These are phyloP conservation scores for Sinopyrophorus schimmeli DNA, from an alignment of 2,888 invertebrate species.

Conservation along the genomic window DNA sequence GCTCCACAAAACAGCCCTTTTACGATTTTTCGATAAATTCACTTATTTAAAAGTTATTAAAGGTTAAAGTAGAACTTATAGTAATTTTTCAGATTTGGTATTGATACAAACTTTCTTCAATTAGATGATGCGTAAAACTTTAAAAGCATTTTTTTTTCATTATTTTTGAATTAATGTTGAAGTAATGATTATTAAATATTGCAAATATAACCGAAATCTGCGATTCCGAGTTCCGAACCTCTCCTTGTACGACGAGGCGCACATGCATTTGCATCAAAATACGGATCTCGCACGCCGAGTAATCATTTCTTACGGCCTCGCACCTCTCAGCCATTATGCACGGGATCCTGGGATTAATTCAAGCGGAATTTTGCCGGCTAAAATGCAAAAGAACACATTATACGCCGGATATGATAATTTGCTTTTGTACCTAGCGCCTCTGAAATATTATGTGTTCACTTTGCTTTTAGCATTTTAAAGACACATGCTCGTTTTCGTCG, in stretches of 20 bases:
- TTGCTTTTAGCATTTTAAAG: conserved; percentile 33
- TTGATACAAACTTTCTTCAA: too few species aligned
- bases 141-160: too few species aligned
- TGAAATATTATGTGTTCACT: conserved; percentile 34
- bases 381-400: conserved; percentile 45
- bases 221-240: too few species aligned
- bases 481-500: conserved; percentile 31
- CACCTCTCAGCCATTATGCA: conserved; percentile 41
- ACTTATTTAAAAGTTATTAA: too few species aligned
- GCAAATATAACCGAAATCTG: too few species aligned
- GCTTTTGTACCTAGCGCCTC: conserved; percentile 39
- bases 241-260: conserved; percentile 20
- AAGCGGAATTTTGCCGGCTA: conserved; percentile 39
- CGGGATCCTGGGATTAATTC: conserved; percentile 45
- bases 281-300: conserved; percentile 27
- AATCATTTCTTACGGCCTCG: conserved; percentile 41
- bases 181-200: too few species aligned
- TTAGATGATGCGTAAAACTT: too few species aligned
- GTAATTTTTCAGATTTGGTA: too few species aligned
- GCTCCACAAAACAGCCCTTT: too few species aligned
- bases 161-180: too few species aligned
- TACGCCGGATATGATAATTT: conserved; percentile 46
- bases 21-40: too few species aligned
- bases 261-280: conserved; percentile 31
- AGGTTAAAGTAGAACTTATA: too few species aligned